Evolutionary conservation across 2,888 invertebrate genomes (phyloP).

Genomic region (Chesias legatella): DNA sequence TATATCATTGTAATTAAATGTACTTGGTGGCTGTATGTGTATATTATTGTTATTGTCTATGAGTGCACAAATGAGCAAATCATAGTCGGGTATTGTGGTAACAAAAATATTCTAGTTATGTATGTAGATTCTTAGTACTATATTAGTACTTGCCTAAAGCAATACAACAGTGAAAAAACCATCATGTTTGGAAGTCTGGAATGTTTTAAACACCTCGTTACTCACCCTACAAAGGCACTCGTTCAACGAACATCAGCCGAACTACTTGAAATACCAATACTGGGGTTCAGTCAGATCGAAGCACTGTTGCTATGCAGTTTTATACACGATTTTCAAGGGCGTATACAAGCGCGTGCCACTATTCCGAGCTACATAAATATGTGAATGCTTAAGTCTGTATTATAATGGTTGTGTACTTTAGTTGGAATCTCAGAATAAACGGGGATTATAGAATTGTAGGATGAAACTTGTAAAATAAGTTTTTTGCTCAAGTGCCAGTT

Average conservation of each 20-base stretch:
- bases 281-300: conserved; percentile 50
- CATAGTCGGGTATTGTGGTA: no score
- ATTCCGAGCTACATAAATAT: not conserved
- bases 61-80: no score
- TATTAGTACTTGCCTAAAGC: no score
- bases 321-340: conserved; percentile 73
- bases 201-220: conserved; percentile 17
- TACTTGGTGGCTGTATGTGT: no score
- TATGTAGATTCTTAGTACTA: no score
- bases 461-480: conserved; percentile 11
- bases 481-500: conserved; percentile 3
- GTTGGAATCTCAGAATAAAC: no score
- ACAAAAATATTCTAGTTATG: no score
- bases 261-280: conserved; percentile 55
- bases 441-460: not conserved
- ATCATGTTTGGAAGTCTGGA: not conserved
- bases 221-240: conserved; percentile 65
- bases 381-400: no score
- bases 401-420: no score
- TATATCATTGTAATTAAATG: no score
- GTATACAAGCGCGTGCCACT: conserved; percentile 49
- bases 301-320: conserved; percentile 77
- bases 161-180: conserved; percentile 18
- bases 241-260: conserved; percentile 39
- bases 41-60: no score